Conservation (phyloP, 1,140 invertebrate species). For the Antheraea pernyi region DNA sequence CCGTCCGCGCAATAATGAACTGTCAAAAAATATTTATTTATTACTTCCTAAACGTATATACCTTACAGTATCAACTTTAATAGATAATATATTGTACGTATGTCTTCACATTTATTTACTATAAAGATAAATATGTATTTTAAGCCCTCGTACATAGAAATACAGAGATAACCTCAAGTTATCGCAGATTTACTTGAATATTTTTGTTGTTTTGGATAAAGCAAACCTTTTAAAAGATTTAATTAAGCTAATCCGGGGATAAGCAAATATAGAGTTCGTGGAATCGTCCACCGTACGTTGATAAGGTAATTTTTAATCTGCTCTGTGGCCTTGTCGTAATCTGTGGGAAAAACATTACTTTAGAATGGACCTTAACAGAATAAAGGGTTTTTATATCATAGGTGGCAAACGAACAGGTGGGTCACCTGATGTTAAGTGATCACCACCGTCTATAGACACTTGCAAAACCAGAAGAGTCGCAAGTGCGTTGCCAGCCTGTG, state of each 20-base stretch:
- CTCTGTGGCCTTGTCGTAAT: background rate
- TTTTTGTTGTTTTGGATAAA: background rate
- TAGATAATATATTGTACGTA: background rate
- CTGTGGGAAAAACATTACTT: background rate
- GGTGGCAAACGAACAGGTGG: no score
- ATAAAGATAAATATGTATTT: background rate
- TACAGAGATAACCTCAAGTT: background rate
- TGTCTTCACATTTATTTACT: background rate
- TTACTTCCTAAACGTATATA: background rate
- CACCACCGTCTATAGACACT: no score
- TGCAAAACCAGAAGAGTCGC: no score
- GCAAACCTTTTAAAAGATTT: constrained; percentile 1
- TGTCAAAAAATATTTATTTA: no score
- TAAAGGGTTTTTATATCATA: no score
- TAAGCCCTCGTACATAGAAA: background rate
- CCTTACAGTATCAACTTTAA: background rate
- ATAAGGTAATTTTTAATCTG: background rate
- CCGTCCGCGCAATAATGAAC: no score
- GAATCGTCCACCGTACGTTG: background rate
- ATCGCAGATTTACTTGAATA: background rate
- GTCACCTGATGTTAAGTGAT: no score
- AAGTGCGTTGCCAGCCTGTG: no score
- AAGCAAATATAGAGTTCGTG: constrained; percentile 1
- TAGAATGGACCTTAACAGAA: background rate
- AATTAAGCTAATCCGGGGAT: background rate